Evolutionary conservation across 2,113 vertebrate genomes (phyloP).

Genomic region (Melospiza melodia): DNA sequence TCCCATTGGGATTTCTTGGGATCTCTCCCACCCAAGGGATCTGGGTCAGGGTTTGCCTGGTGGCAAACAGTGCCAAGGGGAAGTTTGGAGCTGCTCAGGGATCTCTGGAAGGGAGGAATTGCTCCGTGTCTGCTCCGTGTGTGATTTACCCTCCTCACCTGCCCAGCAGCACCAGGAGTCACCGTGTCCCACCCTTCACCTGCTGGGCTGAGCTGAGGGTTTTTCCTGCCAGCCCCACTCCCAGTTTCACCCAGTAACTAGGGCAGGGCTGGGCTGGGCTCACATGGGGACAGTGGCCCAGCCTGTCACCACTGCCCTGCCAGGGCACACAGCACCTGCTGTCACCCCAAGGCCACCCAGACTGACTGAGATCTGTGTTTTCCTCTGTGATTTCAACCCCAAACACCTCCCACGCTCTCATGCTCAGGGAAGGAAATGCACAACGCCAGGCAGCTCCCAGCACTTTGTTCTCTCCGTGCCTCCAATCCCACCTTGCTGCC

Average conservation of each 20-base stretch:
- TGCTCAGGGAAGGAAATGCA: neutral
- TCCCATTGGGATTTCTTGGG: neutral
- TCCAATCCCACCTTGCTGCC: neutral
- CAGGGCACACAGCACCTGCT: neutral
- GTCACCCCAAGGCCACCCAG: neutral
- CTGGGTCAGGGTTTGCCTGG: neutral
- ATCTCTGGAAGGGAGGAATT: neutral
- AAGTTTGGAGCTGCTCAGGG: neutral
- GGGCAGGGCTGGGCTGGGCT: neutral
- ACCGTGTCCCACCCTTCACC: neutral
- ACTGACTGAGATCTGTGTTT: neutral
- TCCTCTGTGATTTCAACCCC: neutral
- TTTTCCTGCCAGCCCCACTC: neutral
- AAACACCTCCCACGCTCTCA: fast-evolving
- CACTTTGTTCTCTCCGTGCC: fast-evolving
- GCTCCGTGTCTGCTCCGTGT: neutral
- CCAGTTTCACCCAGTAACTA: neutral
- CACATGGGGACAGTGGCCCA: fast-evolving
- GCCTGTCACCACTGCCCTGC: neutral
- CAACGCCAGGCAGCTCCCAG: neutral
- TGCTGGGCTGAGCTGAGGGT: neutral
- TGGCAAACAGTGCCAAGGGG: neutral
- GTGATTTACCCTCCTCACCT: neutral
- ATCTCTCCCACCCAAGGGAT: neutral
- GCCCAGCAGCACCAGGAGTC: neutral